These are phyloP conservation scores for Notiomystis cincta DNA, from an alignment of 2,113 vertebrate species.

Conservation along the genomic window DNA sequence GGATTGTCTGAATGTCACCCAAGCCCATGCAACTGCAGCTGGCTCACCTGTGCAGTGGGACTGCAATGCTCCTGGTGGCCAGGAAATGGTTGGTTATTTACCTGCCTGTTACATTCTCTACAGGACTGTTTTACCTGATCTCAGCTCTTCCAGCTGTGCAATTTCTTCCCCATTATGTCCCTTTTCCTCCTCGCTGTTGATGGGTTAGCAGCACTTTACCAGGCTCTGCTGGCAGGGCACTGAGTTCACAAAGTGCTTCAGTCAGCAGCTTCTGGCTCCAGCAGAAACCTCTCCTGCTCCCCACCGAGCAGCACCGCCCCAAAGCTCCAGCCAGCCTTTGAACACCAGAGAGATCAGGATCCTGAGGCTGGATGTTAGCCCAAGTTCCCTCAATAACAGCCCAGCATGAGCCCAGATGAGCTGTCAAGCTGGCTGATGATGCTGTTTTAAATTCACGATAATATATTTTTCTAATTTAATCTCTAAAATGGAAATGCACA, in stretches of 20 bases:
- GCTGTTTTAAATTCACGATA: constrained; percentile 57
- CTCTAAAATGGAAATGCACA: constrained; percentile 40
- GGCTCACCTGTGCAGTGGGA: not conserved
- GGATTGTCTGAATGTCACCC: not conserved
- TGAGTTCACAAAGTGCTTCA: not conserved
- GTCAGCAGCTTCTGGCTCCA: not conserved
- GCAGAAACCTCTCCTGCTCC: not conserved
- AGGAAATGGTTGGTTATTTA: not conserved
- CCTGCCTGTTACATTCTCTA: not conserved
- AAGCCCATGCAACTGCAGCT: not conserved
- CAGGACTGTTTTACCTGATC: not conserved
- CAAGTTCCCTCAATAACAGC: not conserved
- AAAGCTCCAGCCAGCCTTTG: not conserved
- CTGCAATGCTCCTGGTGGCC: not conserved
- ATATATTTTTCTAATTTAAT: constrained; percentile 63
- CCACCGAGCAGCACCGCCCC: not conserved
- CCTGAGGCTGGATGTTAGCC: constrained; percentile 1
- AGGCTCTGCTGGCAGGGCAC: not conserved
- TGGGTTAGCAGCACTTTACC: not conserved
- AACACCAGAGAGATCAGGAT: not conserved
- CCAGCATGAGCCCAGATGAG: constrained; percentile 6
- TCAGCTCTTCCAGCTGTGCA: not conserved
- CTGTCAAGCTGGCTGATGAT: constrained; percentile 58
- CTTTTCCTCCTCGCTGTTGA: not conserved
- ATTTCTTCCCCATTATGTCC: not conserved